Conservation (phyloP, 2,888 invertebrate genomes). For the Tethea ocularis region DNA sequence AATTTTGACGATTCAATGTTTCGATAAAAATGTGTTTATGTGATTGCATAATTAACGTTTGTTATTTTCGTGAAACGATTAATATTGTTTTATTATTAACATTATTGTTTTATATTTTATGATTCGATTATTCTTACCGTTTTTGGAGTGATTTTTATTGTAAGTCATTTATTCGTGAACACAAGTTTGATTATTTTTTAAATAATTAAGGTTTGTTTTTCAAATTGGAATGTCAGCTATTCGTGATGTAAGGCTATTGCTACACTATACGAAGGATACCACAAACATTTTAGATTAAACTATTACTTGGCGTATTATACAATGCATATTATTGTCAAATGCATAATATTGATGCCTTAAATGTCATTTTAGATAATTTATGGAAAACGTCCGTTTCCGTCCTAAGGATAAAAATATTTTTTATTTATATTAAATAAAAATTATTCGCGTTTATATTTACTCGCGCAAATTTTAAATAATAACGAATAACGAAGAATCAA, state of each 20-base stretch:
- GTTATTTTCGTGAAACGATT: conserved; percentile 77
- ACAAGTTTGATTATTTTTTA: not conserved
- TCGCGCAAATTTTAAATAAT: conserved; percentile 4
- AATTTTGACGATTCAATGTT: conserved; percentile 14
- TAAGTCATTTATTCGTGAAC: not conserved
- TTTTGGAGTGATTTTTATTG: not conserved
- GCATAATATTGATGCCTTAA: conserved; percentile 20
- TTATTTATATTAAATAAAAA: conserved; percentile 27
- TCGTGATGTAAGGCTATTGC: not conserved
- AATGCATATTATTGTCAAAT: conserved; percentile 30
- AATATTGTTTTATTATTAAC: conserved; percentile 43
- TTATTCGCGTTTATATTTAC: conserved; percentile 16
- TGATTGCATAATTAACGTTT: conserved; percentile 31
- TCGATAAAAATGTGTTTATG: conserved; percentile 30
- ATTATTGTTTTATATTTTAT: conserved; percentile 26
- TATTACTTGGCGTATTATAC: not conserved
- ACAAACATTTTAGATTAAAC: not conserved
- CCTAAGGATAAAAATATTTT: conserved; percentile 46
- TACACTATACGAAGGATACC: not conserved
- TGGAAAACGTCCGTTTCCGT: conserved; percentile 48
- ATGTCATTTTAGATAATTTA: conserved; percentile 27
- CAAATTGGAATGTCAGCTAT: not conserved
- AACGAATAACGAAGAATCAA: not conserved
- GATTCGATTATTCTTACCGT: conserved; percentile 12
- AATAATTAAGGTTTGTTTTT: not conserved